Evolutionary conservation across 1,140 invertebrate species (phyloP).

Genomic region (Glossosoma conforme): DNA sequence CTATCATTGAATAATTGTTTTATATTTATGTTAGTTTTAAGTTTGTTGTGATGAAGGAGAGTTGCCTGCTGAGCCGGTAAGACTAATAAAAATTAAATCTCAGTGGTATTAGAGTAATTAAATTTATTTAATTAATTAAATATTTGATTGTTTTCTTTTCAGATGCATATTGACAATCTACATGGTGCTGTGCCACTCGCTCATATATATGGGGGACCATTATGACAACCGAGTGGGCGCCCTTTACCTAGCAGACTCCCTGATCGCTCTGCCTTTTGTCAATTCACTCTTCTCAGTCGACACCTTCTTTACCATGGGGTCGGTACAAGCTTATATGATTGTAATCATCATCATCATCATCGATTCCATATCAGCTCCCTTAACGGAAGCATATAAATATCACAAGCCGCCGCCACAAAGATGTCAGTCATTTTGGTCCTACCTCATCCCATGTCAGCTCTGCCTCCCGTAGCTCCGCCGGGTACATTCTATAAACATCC

Average conservation of each 20-base stretch:
- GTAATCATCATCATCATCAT: not conserved
- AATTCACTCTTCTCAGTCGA: conserved; percentile 14
- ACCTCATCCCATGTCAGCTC: too few relatives aligned
- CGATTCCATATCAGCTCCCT: too few relatives aligned
- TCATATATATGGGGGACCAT: conserved; percentile 15
- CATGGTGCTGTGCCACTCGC: conserved; percentile 10
- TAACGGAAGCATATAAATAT: too few relatives aligned
- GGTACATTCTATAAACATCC: too few relatives aligned
- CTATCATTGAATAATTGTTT: not conserved
- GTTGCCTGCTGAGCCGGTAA: not conserved
- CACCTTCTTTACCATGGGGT: conserved; percentile 22
- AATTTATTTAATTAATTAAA: not conserved
- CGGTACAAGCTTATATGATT: not conserved
- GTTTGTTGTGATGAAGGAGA: not conserved
- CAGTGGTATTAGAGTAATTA: too few relatives aligned
- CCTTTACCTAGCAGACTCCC: conserved; percentile 12
- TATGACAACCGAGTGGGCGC: conserved; percentile 6
- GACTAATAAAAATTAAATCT: not conserved
- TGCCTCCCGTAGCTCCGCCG: too few relatives aligned
- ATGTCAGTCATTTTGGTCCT: too few relatives aligned
- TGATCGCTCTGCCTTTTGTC: conserved; percentile 11
- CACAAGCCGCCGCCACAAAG: too few relatives aligned
- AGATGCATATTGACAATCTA: conserved; percentile 22
- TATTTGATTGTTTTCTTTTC: conserved; percentile 4
- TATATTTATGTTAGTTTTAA: not conserved